These are phyloP conservation scores for Syritta pipiens DNA, from an alignment of 2,888 invertebrate genomes.

Conservation along the genomic window DNA sequence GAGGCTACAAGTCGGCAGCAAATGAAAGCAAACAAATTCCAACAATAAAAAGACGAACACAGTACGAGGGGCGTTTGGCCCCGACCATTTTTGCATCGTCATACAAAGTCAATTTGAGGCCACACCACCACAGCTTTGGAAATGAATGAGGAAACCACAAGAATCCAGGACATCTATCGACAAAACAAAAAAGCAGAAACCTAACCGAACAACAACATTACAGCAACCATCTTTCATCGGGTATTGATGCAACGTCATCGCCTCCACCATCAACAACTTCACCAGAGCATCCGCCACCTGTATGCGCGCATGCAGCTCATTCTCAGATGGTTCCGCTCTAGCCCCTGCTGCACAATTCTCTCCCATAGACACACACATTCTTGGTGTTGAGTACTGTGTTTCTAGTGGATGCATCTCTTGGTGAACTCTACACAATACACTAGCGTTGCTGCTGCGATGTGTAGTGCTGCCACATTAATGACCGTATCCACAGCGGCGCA, in stretches of 20 bases:
- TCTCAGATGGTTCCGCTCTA: conserved; percentile 28
- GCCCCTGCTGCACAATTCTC: not conserved
- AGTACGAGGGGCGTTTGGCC: conserved; percentile 37
- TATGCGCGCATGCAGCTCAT: conserved; percentile 30
- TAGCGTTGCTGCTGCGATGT: not conserved
- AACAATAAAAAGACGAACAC: conserved; percentile 29
- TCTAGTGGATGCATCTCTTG: conserved; percentile 6
- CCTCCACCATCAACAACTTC: conserved; percentile 40
- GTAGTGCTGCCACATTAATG: conserved; percentile 29
- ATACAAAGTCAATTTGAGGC: conserved; percentile 58
- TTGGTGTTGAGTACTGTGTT: not conserved
- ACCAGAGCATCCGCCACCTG: conserved; percentile 47
- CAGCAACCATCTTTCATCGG: conserved; percentile 48
- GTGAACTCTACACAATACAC: conserved; percentile 24
- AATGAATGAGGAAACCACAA: conserved; percentile 43
- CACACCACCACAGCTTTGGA: conserved; percentile 2
- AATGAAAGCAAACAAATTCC: conserved; percentile 65
- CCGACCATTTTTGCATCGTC: conserved; percentile 61
- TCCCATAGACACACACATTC: conserved; percentile 7
- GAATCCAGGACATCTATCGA: conserved; percentile 42
- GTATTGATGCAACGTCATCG: conserved; percentile 52
- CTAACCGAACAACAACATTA: not conserved
- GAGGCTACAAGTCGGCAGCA: conserved; percentile 61
- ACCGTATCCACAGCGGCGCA: conserved; percentile 42
- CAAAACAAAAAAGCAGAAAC: conserved; percentile 3